Evolutionary conservation across 2,113 vertebrate genomes (phyloP).

Genomic region (Oryzias javanicus): DNA sequence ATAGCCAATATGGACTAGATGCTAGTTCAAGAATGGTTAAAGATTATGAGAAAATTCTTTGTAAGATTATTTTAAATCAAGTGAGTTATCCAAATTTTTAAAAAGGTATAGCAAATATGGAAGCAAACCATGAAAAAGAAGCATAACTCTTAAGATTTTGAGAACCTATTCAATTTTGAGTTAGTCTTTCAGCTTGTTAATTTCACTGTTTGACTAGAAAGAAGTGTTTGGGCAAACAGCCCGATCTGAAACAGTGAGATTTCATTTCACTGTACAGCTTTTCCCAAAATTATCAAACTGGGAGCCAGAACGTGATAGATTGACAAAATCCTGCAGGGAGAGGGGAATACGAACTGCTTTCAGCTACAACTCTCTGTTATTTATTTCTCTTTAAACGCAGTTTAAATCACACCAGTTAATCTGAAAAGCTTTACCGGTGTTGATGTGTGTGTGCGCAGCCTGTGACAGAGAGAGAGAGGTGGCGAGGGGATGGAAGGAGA

Average conservation of each 20-base stretch:
- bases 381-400: constrained; percentile 61
- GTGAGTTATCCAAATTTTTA: too few relatives aligned
- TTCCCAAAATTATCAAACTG: constrained; percentile 45
- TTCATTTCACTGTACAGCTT: constrained; percentile 25
- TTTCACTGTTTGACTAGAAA: not conserved
- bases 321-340: constrained; percentile 38
- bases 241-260: constrained; percentile 14
- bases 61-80: too few relatives aligned
- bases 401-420: constrained; percentile 63
- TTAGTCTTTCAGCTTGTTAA: constrained; percentile 11
- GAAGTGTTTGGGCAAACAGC: constrained; percentile 27
- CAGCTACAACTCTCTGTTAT: constrained; percentile 56
- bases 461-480: constrained; percentile 23
- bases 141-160: too few relatives aligned
- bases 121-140: too few relatives aligned
- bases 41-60: too few relatives aligned
- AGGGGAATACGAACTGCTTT: constrained; percentile 43
- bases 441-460: constrained; percentile 36
- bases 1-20: too few relatives aligned
- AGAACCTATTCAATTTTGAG: not conserved
- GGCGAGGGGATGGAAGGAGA: constrained; percentile 5
- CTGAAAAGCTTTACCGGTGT: constrained; percentile 52
- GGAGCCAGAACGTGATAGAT: constrained; percentile 38
- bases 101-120: too few relatives aligned
- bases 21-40: too few relatives aligned